Conservation (phyloP, 2,113 vertebrate genomes). For the Dipodomys spectabilis region DNA sequence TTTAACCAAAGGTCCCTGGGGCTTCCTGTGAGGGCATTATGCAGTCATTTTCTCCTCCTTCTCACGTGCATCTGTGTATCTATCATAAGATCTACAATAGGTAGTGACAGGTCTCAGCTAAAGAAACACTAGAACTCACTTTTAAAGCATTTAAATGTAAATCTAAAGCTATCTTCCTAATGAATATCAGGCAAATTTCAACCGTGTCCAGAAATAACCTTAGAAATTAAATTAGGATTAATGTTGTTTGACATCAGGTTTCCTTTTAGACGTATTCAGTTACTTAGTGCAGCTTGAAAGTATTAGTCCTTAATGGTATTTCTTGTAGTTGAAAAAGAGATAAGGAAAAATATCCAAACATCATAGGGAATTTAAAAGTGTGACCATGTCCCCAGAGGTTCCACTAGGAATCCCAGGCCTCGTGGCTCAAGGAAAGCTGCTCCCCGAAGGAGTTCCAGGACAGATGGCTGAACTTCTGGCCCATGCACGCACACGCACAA, state of each 20-base stretch:
- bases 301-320: neutral
- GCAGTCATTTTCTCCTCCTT: neutral
- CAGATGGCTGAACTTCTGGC: fast-evolving
- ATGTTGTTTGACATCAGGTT: neutral
- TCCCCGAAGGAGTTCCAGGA: fast-evolving
- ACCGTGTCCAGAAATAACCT: neutral
- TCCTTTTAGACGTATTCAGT: neutral
- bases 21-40: neutral
- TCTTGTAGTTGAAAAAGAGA: neutral
- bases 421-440: fast-evolving
- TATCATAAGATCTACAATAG: neutral
- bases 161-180: neutral
- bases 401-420: neutral
- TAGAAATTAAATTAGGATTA: neutral
- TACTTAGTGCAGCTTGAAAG: neutral
- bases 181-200: neutral
- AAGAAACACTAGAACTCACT: neutral
- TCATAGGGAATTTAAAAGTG: neutral
- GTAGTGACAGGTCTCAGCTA: neutral
- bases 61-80: neutral
- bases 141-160: neutral
- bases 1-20: neutral
- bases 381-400: neutral
- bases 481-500: neutral
- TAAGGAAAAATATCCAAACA: neutral